Evolutionary conservation across 2,113 vertebrate genomes (phyloP).

Genomic region (Gymnobelideus leadbeateri): DNA sequence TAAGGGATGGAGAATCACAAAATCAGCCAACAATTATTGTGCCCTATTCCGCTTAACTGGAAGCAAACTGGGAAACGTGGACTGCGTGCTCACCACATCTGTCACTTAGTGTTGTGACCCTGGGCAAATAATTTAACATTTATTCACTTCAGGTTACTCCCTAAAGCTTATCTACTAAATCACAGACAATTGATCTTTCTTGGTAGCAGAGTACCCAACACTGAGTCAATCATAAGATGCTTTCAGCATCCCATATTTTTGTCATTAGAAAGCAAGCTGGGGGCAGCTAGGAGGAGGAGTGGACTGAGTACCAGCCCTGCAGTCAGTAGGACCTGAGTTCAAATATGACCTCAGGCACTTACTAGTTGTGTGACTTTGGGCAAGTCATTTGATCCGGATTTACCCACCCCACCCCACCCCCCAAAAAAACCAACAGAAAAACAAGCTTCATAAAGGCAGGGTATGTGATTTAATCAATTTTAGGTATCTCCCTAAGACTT

Average conservation of each 20-base stretch:
- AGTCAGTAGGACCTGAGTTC: background rate
- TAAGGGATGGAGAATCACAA: background rate
- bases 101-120: background rate
- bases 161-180: background rate
- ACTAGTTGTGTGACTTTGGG: background rate
- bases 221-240: background rate
- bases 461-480: background rate
- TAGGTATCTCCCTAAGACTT: too few species aligned
- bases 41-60: background rate
- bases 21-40: background rate
- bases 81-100: background rate
- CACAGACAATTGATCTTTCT: background rate
- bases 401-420: too few species aligned
- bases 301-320: background rate
- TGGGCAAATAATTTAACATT: background rate
- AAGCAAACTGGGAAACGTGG: background rate
- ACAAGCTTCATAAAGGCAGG: background rate
- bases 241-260: background rate
- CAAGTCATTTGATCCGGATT: background rate
- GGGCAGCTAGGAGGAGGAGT: background rate
- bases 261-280: background rate
- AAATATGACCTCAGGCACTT: background rate
- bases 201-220: background rate
- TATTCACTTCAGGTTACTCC: background rate
- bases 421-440: background rate